Base-by-base conservation (phyloP, 2,888 invertebrate genomes). In the Dynastes maya region DNA sequence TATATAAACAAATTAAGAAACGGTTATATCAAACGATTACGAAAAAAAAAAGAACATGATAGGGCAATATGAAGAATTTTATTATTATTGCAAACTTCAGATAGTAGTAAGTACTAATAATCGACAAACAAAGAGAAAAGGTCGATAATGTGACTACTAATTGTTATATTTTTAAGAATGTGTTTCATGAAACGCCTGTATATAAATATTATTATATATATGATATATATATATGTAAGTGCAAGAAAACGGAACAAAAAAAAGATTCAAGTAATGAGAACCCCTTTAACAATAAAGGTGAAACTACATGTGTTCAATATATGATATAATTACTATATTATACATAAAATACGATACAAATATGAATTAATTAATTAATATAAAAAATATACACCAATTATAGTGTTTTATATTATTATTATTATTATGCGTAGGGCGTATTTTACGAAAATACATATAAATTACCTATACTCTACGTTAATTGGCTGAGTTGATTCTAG, bases 281-380 rank as follows among this genome's bases (percentile, higher is more conserved):
- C 78, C 78, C 78, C 78, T 78, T 75, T 75, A 58, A 78, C 78
- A 75, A 78, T 78, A 51, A 78, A 79, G 80, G 80, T 80, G 82
- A 81, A 81, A 81, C 80, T 82, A 74, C 78, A 82, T 80, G 81
- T 80, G 80, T 80, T 81, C 80, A 82, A 80, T 80, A 77, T 79
- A 61, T 11, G 22, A 61, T 63, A 63, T 32, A 11, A 63, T 63
- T 32, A 65, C 2, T 68, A 68, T 68, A 65, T 65, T 65, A 65
- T 65, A 65, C 22, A 40, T 65, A 65, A n/a, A 68, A 51, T 58
- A 63, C 29, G 61, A 61, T 61, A 61, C 53, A 53, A 65, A 65
- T 68, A 68, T 37, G 32, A 37, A 5, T 45, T 45, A 45, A 45
- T 68, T 68, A 37, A 68, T 68, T 78, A 78, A 58, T 16, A 58